Base-by-base conservation (phyloP, 2,113 vertebrate genomes). In the Lasiurus cinereus region DNA sequence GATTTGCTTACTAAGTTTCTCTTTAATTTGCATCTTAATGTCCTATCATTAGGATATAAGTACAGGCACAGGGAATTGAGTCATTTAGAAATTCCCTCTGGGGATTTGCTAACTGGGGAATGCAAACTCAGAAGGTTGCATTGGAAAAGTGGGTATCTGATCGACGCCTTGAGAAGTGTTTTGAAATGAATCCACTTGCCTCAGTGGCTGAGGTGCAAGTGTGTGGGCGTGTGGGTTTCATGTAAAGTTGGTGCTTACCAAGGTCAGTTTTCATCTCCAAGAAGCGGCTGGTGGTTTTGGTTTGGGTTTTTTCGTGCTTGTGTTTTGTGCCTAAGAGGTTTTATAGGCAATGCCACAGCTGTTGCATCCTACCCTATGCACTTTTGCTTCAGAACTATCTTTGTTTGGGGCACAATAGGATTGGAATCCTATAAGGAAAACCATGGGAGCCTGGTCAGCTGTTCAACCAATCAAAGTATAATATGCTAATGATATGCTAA, bases 11-110 rank as follows among this genome's bases (percentile, higher is more conserved):
- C 96, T 90, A 96, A 96, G 94, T 97, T 97, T 96, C 97, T 97
- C 90, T 97, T 96, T 96, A 78, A 97, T 97, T 97, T 97, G 88
- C 97, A 97, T 97, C 95, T 97, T 97, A 97, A 97, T 97, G 94
- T 95, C 78, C 97, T 92, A 95, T 97, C 97, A 97, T 97, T 97
- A 97, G 92, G 92, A 54, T 94, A 88, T 96, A 96, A 97, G 95
- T 94, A 94, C 31, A 36, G 82, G 73, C 94, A 39, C 11, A 67
- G 94, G 90, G 94, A 96, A 94, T 73, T 88, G 88, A 92, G 88
- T 93, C 54, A 95, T 97, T 96, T 97, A 96, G 93, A 94, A 92
- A 91, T 78, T 94, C 78, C 94, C 92, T 74, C 88, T 36, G n/a
- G 92, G 94, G 62, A 85, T 79, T 56, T 88, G 67, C 72, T 74